Evolutionary conservation across 2,113 vertebrate species (phyloP), one percentile per base, ranked within the genome.

Genomic region (Macquaria australasica): DNA sequence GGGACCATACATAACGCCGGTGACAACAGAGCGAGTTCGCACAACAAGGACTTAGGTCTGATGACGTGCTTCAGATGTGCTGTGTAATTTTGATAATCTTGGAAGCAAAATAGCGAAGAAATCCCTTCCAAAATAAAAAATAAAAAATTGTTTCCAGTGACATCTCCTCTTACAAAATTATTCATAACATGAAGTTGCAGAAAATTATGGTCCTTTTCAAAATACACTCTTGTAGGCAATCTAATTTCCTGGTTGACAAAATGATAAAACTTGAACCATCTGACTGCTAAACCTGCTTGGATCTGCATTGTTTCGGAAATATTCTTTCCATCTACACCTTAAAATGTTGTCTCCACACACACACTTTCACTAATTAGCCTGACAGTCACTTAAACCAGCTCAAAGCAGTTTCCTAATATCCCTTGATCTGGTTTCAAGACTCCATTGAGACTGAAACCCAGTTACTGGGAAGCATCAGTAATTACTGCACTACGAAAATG

Each of bases 381-480:
- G 81, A 84, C 81, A 91, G 81, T 75, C 86, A 66, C 79, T 84
- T 70, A 71, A 83, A 86, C 70, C 70, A 20, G 80, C 81, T 81
- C 45, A 82, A 56, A 92, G 87, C 83, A 34, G 77, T 73, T 91
- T 73, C 84, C 74, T 85, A 85, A 89, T 74, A 89, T 88, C 90
- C 89, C 87, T 77, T 72, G 77, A 89, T 92, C 89, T 92, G 82
- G 86, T 83, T 85, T 80, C 51, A 10, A 81, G 86, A 88, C 79
- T 92, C 91, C 85, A 45, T 48, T 16, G 86, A 92, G 88, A 92
- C 78, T 60, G 41, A 88, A 92, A 85, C 80, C 10, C 72, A 83
- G 91, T 89, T 88, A 90, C 81, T 79, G 87, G 87, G 83, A 81
- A 74, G 80, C 87, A 79, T 92, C 82, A 45, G 92, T 94, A 94